Conservation (phyloP, 2,113 vertebrate species). For the Cavia porcellus region DNA sequence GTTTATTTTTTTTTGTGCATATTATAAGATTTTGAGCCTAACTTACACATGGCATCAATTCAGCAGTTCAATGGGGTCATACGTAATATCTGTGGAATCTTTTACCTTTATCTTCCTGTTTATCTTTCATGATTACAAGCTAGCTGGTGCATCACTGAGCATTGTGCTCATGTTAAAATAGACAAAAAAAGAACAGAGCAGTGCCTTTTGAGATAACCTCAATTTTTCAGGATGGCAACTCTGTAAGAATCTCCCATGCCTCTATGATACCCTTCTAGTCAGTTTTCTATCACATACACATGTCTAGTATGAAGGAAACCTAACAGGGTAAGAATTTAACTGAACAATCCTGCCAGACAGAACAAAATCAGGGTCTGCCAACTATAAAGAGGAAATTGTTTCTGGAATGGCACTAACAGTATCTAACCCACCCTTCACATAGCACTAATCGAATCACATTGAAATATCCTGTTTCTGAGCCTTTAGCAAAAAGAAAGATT, state of each 20-base stretch:
- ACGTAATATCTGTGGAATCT: background rate
- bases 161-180: background rate
- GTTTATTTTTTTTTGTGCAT: conserved; percentile 4
- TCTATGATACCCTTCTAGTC: background rate
- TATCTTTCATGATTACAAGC: background rate
- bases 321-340: background rate
- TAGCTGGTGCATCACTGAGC: background rate
- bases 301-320: background rate
- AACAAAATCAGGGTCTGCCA: background rate
- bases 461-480: conserved; percentile 39
- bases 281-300: background rate
- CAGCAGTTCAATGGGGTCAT: background rate
- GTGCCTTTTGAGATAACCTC: background rate
- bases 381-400: background rate
- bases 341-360: background rate
- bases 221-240: background rate
- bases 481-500: conserved; percentile 7
- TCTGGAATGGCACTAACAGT: background rate
- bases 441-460: background rate
- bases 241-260: background rate
- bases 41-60: background rate
- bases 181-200: background rate
- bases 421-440: background rate
- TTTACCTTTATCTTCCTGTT: background rate
- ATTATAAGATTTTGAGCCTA: background rate